Evolutionary conservation across 2,113 vertebrate species (phyloP), one percentile per base, ranked within the genome.

Genomic region (Tupaia chinensis): DNA sequence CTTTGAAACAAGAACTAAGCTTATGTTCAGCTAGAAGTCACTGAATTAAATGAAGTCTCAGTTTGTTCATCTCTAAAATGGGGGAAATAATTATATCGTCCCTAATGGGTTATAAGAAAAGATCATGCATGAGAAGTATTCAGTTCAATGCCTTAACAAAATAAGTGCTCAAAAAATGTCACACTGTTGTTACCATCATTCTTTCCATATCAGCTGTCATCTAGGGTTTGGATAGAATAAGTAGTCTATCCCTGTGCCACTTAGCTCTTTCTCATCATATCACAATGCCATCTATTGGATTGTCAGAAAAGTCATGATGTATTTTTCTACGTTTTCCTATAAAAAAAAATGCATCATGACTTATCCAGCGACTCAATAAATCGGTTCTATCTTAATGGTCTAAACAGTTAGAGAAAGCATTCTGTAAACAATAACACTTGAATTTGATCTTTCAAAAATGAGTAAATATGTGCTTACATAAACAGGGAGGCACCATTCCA

Each of bases 401-500:
- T 34, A 74, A 89, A 69, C 29, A 10, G 13, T 19, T 74, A 89
- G n/a, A 65, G 53, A 83, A 82, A 76, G 17, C 22, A 80, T 92
- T 97, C 69, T 81, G 1, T 73, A 34, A 92, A 20, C 34, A 32
- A 54, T 66, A 86, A 77, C 60, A 87, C 11, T 65, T 94, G 10
- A 95, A 95, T 25, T 81, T 44, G 34, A 73, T n/a, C 54, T 73
- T 89, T 44, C 5, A 44, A 44, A 44, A 44, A 44, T 44, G 44
- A 44, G 44, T 44, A 44, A 44, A 44, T 44, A 44, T 44, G 44
- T 44, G 44, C 44, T 44, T 44, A 44, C 44, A 44, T 44, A 44
- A 44, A 44, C 44, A 44, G 44, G 44, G 99, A 99, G 96, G 95
- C 98, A 56, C 16, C 98, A 16, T 99, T 99, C 95, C 98, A 99